Evolutionary conservation across 1,140 invertebrate genomes (phyloP).

Genomic region (Lycorma delicatula): DNA sequence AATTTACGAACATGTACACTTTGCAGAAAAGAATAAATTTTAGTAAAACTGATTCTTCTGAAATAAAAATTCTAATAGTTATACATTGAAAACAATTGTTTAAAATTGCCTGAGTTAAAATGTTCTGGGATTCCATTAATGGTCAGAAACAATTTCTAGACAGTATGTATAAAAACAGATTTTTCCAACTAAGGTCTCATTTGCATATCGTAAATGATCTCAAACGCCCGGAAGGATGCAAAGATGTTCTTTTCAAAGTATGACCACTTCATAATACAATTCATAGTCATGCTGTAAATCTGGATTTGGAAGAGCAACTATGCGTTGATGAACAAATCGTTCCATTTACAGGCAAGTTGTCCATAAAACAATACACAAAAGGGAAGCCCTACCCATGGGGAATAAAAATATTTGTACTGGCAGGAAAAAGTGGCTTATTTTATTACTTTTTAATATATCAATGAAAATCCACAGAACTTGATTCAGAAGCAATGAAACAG

Average conservation of each 20-base stretch:
- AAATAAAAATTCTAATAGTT: slow-evolving; percentile 5
- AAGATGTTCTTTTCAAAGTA: slow-evolving; percentile 32
- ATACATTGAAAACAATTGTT: slow-evolving; percentile 5
- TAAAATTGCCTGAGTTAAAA: slow-evolving; percentile 4
- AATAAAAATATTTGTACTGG: slow-evolving; percentile 22
- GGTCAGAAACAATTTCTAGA: not conserved
- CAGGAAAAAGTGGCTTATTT: slow-evolving; percentile 17
- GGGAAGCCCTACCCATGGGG: slow-evolving; percentile 27
- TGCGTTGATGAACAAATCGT: slow-evolving; percentile 33
- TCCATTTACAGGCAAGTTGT: slow-evolving; percentile 27
- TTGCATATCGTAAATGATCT: slow-evolving; percentile 30
- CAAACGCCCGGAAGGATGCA: slow-evolving; percentile 12
- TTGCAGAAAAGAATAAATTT: not conserved
- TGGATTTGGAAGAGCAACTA: slow-evolving; percentile 23
- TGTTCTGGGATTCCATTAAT: slow-evolving; percentile 10
- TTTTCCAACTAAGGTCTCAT: slow-evolving; percentile 26
- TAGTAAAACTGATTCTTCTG: not conserved
- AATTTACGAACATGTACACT: not conserved
- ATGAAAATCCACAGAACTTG: slow-evolving; percentile 29
- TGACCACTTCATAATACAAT: slow-evolving; percentile 29
- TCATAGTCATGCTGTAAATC: slow-evolving; percentile 24
- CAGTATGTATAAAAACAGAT: slow-evolving; percentile 20
- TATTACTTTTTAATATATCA: slow-evolving; percentile 31
- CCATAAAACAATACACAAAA: slow-evolving; percentile 28
- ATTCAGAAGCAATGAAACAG: slow-evolving; percentile 14